Evolutionary conservation across 2,113 vertebrate genomes (phyloP).

Genomic region (Nymphicus hollandicus): DNA sequence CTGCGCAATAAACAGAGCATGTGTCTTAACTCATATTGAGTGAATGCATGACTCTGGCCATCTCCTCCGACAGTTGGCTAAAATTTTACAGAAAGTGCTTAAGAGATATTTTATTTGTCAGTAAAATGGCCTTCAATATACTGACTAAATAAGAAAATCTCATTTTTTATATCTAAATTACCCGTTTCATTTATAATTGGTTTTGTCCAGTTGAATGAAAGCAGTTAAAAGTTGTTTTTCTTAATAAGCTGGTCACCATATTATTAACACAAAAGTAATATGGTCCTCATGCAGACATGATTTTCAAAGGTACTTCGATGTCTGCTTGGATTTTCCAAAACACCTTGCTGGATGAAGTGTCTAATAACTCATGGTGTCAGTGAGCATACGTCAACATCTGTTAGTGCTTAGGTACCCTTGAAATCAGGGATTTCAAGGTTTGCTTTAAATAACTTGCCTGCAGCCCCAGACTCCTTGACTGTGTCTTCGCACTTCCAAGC

Average conservation of each 20-base stretch:
- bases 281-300: neutral
- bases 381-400: slow-evolving; percentile 3
- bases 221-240: neutral
- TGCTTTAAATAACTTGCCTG: neutral
- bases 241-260: neutral
- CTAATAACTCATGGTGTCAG: neutral
- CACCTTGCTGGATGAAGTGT: neutral
- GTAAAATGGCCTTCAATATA: neutral
- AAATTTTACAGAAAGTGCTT: neutral
- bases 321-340: slow-evolving; percentile 7
- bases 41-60: no score
- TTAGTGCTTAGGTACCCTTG: neutral
- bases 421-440: neutral
- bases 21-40: no score
- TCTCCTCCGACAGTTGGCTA: no score
- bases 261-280: neutral
- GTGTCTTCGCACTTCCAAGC: neutral
- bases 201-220: neutral
- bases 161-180: neutral
- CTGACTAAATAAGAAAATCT: neutral
- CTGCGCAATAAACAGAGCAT: no score
- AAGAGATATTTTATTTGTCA: neutral
- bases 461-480: neutral
- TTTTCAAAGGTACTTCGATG: neutral
- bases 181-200: neutral